Conservation (phyloP, 2,113 vertebrate genomes). For the Columba janthina region DNA sequence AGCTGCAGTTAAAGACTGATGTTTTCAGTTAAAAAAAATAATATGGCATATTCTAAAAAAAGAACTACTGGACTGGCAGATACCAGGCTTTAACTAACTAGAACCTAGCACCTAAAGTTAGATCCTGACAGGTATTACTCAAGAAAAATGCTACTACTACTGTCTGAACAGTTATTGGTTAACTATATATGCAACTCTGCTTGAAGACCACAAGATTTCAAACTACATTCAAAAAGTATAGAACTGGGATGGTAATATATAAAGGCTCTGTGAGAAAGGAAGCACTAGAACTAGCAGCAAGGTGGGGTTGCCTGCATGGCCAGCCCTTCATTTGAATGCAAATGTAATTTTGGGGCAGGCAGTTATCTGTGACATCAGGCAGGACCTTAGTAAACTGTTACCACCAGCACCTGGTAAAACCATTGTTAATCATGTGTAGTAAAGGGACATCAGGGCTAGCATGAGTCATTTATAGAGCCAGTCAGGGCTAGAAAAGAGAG, state of each 20-base stretch:
- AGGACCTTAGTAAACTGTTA: constrained; percentile 82
- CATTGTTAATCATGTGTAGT: constrained; percentile 87
- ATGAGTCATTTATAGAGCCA: constrained; percentile 80
- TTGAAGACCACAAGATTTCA: not conserved
- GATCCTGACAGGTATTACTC: not conserved
- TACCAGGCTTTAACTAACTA: not conserved
- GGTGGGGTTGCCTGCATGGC: constrained; percentile 76
- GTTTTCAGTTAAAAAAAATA: not conserved
- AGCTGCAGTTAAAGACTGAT: not conserved
- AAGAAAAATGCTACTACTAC: not conserved
- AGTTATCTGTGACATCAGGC: constrained; percentile 85
- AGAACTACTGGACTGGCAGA: not conserved
- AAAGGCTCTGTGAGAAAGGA: constrained; percentile 68
- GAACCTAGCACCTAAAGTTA: not conserved
- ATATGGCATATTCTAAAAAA: not conserved
- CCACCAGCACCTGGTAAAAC: constrained; percentile 85
- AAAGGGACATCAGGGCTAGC: constrained; percentile 78
- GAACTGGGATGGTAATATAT: not conserved
- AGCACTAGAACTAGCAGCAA: constrained; percentile 76
- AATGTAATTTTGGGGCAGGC: constrained; percentile 83
- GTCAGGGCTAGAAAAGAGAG: constrained; percentile 68
- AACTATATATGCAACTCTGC: not conserved
- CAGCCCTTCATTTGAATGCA: constrained; percentile 89
- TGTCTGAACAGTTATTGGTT: not conserved
- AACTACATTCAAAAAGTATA: not conserved